Evolutionary conservation across 2,113 vertebrate species (phyloP).

Genomic region (Potamarius usumacintae): DNA sequence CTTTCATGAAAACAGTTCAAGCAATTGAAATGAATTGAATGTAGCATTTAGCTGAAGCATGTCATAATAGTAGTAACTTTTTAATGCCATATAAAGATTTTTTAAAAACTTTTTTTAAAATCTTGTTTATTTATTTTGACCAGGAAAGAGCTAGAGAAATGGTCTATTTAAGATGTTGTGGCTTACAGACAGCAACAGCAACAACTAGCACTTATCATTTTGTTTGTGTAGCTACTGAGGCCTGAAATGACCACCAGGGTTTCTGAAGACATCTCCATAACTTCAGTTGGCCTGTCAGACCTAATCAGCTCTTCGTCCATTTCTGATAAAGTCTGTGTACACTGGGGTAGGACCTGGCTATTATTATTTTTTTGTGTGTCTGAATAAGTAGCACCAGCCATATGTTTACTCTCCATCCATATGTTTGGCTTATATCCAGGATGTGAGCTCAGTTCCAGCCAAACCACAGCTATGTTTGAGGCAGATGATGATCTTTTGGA

Average conservation of each 20-base stretch:
- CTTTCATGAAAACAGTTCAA: background rate
- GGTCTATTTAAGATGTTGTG: background rate
- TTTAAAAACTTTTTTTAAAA: background rate
- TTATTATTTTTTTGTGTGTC: background rate
- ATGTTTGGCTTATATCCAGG: slow-evolving; percentile 48
- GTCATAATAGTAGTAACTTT: no score
- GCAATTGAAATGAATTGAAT: background rate
- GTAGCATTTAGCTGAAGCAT: background rate
- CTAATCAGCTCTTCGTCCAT: slow-evolving; percentile 37
- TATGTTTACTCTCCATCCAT: background rate
- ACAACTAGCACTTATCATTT: background rate
- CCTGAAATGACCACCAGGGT: slow-evolving; percentile 26
- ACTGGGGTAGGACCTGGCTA: slow-evolving; percentile 52
- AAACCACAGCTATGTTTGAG: slow-evolving; percentile 57
- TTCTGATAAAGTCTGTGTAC: slow-evolving; percentile 52
- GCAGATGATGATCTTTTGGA: slow-evolving; percentile 61
- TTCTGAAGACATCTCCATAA: slow-evolving; percentile 31
- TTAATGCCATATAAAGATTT: background rate
- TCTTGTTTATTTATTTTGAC: background rate
- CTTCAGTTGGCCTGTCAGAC: slow-evolving; percentile 37
- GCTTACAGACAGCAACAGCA: background rate
- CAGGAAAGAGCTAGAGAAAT: background rate
- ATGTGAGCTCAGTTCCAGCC: slow-evolving; percentile 56
- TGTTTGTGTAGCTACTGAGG: background rate
- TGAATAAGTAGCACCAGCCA: background rate